Evolutionary conservation across 2,113 vertebrate genomes (phyloP).

Genomic region (Copsychus sechellarum): DNA sequence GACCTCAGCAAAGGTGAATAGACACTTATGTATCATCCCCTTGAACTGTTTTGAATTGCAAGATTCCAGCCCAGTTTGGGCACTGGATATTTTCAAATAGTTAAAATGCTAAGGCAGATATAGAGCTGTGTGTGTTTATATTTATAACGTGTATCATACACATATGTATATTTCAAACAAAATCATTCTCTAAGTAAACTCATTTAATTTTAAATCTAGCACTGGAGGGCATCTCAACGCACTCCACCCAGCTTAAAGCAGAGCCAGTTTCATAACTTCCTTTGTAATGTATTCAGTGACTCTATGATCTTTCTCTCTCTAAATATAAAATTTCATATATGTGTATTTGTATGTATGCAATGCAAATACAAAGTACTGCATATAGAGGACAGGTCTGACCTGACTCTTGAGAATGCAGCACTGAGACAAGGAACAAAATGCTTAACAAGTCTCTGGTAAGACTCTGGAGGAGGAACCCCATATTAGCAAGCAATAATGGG

Average conservation of each 20-base stretch:
- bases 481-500: not conserved
- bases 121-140: not conserved
- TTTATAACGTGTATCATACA: not conserved
- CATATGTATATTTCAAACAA: not conserved
- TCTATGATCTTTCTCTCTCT: not conserved
- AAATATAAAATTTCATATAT: not conserved
- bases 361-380: not conserved
- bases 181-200: not conserved
- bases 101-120: not conserved
- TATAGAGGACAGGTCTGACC: not conserved
- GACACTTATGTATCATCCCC: not conserved
- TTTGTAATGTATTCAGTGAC: not conserved
- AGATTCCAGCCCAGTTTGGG: conserved; percentile 21
- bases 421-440: not conserved
- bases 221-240: not conserved
- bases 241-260: not conserved
- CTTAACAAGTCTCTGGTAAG: not conserved
- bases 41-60: conserved; percentile 31
- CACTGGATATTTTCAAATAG: not conserved
- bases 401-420: not conserved
- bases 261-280: not conserved
- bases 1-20: conserved; percentile 2
- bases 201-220: not conserved
- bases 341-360: not conserved
- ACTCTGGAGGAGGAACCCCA: not conserved